Evolutionary conservation across 2,888 invertebrate species (phyloP).

Genomic region (Thymelicus acteon): DNA sequence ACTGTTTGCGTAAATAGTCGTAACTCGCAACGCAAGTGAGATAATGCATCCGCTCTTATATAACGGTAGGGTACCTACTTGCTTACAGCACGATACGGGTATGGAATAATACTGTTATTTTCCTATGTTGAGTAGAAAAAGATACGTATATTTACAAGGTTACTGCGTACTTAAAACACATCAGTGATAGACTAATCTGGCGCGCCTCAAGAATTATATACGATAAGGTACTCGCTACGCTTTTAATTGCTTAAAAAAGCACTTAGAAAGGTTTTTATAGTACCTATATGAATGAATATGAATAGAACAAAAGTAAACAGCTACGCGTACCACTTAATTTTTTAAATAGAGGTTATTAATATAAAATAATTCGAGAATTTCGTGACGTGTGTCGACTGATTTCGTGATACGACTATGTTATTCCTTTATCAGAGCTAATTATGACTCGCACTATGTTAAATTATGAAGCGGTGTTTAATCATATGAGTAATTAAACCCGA

Average conservation of each 20-base stretch:
- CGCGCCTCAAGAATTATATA: too few relatives aligned
- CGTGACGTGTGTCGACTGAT: not conserved
- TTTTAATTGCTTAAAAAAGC: not conserved
- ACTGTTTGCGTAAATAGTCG: constrained; percentile 31
- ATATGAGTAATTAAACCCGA: constrained; percentile 23
- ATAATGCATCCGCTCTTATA: constrained; percentile 33
- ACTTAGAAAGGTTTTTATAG: too few relatives aligned
- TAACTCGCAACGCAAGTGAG: constrained; percentile 19
- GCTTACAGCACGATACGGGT: not conserved
- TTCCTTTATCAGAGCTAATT: not conserved
- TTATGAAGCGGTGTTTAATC: constrained; percentile 5
- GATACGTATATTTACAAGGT: not conserved
- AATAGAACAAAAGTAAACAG: too few relatives aligned
- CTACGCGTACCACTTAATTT: too few relatives aligned
- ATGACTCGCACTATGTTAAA: not conserved
- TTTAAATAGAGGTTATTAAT: too few relatives aligned
- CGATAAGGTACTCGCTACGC: not conserved
- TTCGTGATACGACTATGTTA: not conserved
- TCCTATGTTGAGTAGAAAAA: not conserved
- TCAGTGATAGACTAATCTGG: too few relatives aligned
- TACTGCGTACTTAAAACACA: too few relatives aligned
- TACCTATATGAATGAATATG: too few relatives aligned
- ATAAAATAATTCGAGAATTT: too few relatives aligned
- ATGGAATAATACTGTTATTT: not conserved
- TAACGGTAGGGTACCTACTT: constrained; percentile 1